phyloP scores from a whole-genome alignment of 2,113 vertebrate species.

The Oncorhynchus clarkii region DNA sequence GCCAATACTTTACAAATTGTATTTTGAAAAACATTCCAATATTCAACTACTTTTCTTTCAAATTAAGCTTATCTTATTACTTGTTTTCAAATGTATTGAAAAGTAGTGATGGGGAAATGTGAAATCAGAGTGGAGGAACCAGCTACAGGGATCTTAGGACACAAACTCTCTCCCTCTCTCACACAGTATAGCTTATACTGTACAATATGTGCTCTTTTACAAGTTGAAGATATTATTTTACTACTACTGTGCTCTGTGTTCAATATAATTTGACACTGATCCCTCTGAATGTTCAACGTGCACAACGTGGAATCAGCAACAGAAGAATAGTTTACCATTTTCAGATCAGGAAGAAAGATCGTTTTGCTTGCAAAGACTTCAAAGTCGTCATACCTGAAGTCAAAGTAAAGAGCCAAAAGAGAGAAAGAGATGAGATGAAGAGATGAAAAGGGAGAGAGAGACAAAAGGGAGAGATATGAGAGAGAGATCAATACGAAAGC shows the following conservation, averaged over 20 bases:
- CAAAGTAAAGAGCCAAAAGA: conserved; percentile 2
- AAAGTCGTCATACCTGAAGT: conserved; percentile 16
- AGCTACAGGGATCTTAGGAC: conserved; percentile 9
- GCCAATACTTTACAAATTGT: not conserved
- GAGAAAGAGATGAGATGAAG: not conserved
- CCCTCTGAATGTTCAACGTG: conserved; percentile 28
- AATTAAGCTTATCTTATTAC: too few relatives aligned
- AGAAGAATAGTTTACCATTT: conserved; percentile 35
- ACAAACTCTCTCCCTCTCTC: not conserved
- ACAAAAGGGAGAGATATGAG: not conserved
- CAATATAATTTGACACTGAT: conserved; percentile 54
- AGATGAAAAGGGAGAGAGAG: not conserved
- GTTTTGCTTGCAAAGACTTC: conserved; percentile 37
- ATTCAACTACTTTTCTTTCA: too few relatives aligned
- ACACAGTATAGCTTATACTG: too few relatives aligned
- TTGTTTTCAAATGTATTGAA: too few relatives aligned
- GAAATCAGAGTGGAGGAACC: conserved; percentile 27
- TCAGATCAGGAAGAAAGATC: conserved; percentile 35
- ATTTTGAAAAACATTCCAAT: too few relatives aligned
- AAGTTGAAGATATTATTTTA: too few relatives aligned
- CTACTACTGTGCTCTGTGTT: not conserved
- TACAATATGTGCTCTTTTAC: too few relatives aligned
- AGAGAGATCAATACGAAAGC: too few relatives aligned
- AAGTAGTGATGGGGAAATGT: not conserved
- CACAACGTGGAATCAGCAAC: conserved; percentile 23